Percentiles rank a stretch among this genome's conserved stretches.
Conservation (phyloP, 1,140 invertebrate species). For the Ctenoplectra terminalis region DNA sequence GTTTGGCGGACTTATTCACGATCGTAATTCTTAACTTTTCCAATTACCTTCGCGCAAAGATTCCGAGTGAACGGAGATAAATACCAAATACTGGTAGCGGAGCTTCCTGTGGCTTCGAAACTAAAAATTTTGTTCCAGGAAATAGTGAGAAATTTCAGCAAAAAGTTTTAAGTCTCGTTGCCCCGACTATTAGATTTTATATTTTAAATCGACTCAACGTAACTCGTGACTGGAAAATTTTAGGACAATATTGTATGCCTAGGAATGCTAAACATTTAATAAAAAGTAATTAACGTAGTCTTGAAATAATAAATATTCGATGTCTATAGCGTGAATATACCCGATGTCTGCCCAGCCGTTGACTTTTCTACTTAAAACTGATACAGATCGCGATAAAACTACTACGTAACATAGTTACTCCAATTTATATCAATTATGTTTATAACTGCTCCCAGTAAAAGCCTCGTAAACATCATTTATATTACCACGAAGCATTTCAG, state of each 20-base stretch:
- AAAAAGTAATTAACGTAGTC: neutral
- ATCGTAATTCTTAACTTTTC: slow-evolving; percentile 13
- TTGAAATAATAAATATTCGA: neutral
- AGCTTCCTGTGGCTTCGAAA: neutral
- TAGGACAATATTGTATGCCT: neutral
- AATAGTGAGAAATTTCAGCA: neutral
- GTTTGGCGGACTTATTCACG: neutral
- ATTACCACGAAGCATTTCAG: neutral
- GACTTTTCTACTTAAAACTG: neutral
- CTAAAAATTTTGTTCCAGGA: neutral
- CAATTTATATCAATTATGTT: neutral
- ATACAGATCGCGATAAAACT: neutral
- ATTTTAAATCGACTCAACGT: neutral
- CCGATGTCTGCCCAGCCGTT: neutral
- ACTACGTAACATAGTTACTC: too few relatives aligned
- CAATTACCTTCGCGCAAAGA: slow-evolving; percentile 1
- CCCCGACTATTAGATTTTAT: neutral
- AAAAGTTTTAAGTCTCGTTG: neutral
- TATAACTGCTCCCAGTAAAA: neutral
- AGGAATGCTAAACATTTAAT: neutral
- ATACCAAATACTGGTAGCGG: neutral
- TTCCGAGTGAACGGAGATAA: neutral
- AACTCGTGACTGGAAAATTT: neutral
- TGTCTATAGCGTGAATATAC: too few relatives aligned
- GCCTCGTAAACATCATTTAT: neutral